Percentiles rank a stretch among this genome's conserved stretches.
These are phyloP conservation scores for Heliocidaris tuberculata DNA, from an alignment of 35 echinoderm and acorn worm species.

Conservation along the genomic window DNA sequence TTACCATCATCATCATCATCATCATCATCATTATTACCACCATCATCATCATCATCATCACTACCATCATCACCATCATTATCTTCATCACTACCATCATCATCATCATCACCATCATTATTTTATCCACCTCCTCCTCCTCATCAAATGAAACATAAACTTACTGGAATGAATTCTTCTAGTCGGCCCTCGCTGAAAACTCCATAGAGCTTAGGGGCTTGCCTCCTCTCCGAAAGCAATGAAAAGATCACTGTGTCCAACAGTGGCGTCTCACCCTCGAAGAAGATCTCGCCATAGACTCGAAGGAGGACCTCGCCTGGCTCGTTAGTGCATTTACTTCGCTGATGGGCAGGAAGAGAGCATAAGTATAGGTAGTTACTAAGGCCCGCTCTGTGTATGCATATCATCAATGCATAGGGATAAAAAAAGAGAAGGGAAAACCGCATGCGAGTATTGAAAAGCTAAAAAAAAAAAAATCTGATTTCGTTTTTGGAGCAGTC, in stretches of 20 bases:
- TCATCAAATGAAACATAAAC: not conserved
- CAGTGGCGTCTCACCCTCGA: constrained; percentile 77
- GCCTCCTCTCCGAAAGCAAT: constrained; percentile 82
- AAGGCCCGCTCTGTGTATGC: constrained; percentile 69
- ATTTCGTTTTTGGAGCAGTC: not conserved
- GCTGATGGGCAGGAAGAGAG: constrained; percentile 74
- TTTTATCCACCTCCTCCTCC: too few species aligned
- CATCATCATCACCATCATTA: not conserved
- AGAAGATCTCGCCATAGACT: constrained; percentile 88
- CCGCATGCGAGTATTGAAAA: not conserved
- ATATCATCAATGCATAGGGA: not conserved
- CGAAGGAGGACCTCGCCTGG: constrained; percentile 82
- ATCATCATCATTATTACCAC: not conserved
- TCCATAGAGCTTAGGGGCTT: constrained; percentile 84
- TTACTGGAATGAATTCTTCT: constrained; percentile 98
- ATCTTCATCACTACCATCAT: not conserved
- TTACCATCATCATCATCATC: not conserved
- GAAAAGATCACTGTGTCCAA: constrained; percentile 88
- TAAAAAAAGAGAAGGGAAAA: not conserved
- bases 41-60: not conserved
- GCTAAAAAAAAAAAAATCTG: not conserved
- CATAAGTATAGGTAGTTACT: constrained; percentile 98
- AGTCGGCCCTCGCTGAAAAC: constrained; percentile 87
- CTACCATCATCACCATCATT: not conserved
- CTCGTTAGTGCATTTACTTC: not conserved